A percentile compares a stretch with the other conserved stretches of the same genome.
phyloP scores from a whole-genome alignment of 2,888 invertebrate species.

The Sipha maydis region DNA sequence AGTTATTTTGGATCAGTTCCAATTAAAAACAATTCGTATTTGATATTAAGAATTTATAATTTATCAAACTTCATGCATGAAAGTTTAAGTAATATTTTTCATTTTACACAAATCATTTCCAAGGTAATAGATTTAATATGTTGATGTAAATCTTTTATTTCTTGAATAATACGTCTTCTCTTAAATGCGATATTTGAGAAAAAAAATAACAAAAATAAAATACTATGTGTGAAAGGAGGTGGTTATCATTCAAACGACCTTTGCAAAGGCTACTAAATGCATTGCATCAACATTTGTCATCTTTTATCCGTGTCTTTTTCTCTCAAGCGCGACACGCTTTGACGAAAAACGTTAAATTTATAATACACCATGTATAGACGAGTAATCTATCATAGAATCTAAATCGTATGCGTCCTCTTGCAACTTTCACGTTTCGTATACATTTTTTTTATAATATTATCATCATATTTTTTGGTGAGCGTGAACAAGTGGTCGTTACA shows the following conservation, averaged over 20 bases:
- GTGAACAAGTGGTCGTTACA: too few species aligned
- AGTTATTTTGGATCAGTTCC: background rate
- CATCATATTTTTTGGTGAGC: too few species aligned
- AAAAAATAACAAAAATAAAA: background rate
- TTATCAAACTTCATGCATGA: background rate
- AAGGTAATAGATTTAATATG: conserved; percentile 1
- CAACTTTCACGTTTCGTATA: too few species aligned
- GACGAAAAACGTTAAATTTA: background rate
- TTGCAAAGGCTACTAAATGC: background rate
- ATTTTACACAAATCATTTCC: background rate
- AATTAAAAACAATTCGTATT: background rate
- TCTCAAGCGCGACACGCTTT: background rate
- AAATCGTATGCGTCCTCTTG: background rate
- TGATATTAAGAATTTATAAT: background rate
- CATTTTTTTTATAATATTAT: too few species aligned
- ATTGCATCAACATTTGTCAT: conserved; percentile 1
- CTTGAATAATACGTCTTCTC: background rate
- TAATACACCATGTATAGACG: background rate
- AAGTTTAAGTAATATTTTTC: background rate
- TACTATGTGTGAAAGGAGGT: background rate
- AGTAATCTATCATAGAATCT: background rate
- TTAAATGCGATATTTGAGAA: background rate
- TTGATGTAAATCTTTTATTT: conserved; percentile 1
- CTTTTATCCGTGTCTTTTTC: background rate
- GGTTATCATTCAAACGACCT: background rate